Base-by-base conservation (phyloP, 2,888 invertebrate species). In the Patella ulyssiponensis region DNA sequence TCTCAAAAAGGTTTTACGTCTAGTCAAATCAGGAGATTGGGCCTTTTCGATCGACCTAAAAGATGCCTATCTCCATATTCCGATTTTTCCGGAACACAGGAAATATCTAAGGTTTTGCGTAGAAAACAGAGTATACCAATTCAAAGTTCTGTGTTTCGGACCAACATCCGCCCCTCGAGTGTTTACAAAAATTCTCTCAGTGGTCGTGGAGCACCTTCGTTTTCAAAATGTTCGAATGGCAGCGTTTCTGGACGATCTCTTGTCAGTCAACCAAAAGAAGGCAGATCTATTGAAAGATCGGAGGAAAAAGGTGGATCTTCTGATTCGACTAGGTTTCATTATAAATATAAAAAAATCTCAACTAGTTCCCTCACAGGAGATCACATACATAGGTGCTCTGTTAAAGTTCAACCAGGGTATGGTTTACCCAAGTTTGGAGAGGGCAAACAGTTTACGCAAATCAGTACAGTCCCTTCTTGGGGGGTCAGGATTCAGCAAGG, bases 11-110 rank as follows among this genome's bases (percentile, higher is more conserved):
- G 80, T 80, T 54, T 17, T 82, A 69, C 79, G 79, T 72, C 44
- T 82, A 53, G 80, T 78, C n/a, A 76, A 64, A 71, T 69, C 54
- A 77, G 76, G 76, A 71, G 78, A 81, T 74, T 82, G 80, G 79
- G 78, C 81, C 54, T 27, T 78, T 15, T 73, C 76, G 54, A 14
- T 82, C n/a, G 77, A 81, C 79, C 52, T 80, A 44, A 72, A 53
- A 33, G 79, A 80, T 75, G 79, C 80, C 7, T 79, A 82, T 77
- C 73, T 78, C 17, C 79, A 82, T 20, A 71, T 82, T 3, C 75
- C 78, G 12, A 71, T 81, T 27, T 74, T 73, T 71, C 56, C 20
- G 23, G 56, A 64, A 70, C 80, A 82, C 74, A 71, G 79, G 14
- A 76, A 79, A 53, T 80, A 69, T 69, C 80, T 80, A 14, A 56